phyloP scores from a whole-genome alignment of 92 coral and sea anemone species.

The Pocillopora grandis region DNA sequence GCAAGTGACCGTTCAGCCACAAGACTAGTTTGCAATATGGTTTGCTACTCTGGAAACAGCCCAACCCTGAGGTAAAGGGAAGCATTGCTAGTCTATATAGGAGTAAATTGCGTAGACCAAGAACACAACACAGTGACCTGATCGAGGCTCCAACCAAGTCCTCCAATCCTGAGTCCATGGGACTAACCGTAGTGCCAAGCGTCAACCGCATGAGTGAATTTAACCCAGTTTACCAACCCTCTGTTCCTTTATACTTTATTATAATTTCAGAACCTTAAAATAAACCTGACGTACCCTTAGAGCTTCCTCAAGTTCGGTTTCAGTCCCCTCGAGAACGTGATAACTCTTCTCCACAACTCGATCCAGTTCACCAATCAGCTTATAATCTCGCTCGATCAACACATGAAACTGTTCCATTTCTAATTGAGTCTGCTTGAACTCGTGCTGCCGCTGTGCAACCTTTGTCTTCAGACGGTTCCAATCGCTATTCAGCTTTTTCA shows the following conservation, averaged over 20 bases:
- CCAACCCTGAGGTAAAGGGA: too few relatives aligned
- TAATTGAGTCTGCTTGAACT: slow-evolving; percentile 82
- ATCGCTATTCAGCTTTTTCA: slow-evolving; percentile 91
- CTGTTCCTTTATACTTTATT: too few relatives aligned
- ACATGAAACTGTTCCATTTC: slow-evolving; percentile 84
- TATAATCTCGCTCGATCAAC: slow-evolving; percentile 80
- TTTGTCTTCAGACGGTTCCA: slow-evolving; percentile 96
- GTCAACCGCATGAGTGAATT: background rate
- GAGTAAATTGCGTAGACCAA: too few relatives aligned
- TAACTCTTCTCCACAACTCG: slow-evolving; percentile 80
- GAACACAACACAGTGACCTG: too few relatives aligned
- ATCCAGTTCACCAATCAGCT: slow-evolving; percentile 79
- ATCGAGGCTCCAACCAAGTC: background rate
- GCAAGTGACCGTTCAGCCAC: too few relatives aligned
- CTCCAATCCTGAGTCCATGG: background rate
- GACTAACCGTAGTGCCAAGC: background rate
- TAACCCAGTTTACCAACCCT: too few relatives aligned
- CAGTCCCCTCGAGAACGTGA: slow-evolving; percentile 75
- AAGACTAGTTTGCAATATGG: too few relatives aligned
- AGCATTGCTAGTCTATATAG: too few relatives aligned
- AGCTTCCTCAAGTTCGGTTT: slow-evolving; percentile 77
- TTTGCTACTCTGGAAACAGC: too few relatives aligned
- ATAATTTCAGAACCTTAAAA: too few relatives aligned
- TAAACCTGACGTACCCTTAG: slow-evolving; percentile 65
- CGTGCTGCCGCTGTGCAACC: slow-evolving; percentile 91